These are phyloP conservation scores for Horisme vitalbata DNA, from an alignment of 2,888 invertebrate genomes.

Conservation along the genomic window DNA sequence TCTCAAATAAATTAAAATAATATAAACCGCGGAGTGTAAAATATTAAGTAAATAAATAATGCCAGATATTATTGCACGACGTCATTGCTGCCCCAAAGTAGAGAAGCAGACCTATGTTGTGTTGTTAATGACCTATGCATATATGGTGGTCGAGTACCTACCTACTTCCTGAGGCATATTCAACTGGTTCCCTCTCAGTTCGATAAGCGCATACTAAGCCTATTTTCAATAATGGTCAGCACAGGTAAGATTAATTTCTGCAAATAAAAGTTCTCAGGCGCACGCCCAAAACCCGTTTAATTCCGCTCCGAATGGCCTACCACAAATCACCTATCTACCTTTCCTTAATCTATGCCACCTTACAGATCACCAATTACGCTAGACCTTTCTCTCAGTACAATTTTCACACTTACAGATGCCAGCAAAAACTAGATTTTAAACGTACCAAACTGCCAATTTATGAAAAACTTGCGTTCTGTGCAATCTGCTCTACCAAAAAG, in stretches of 20 bases:
- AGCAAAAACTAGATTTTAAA: conserved; percentile 18
- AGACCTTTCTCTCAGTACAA: conserved; percentile 7
- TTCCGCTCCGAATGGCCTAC: conserved; percentile 20
- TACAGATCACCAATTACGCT: conserved; percentile 6
- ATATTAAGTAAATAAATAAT: too few species aligned
- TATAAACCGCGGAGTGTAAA: too few species aligned
- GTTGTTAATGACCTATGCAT: too few species aligned
- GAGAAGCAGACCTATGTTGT: too few species aligned
- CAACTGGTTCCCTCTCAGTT: too few species aligned
- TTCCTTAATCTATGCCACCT: conserved; percentile 26
- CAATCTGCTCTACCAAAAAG: conserved; percentile 1
- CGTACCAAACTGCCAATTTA: conserved; percentile 11
- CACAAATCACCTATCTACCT: conserved; percentile 27
- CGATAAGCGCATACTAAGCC: too few species aligned
- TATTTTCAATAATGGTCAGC: not conserved
- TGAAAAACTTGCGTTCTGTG: conserved; percentile 11
- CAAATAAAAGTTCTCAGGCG: conserved; percentile 22
- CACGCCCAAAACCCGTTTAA: conserved; percentile 22
- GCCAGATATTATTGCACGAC: too few species aligned
- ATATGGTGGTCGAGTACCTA: too few species aligned
- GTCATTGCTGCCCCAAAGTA: too few species aligned
- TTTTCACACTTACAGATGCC: conserved; percentile 3
- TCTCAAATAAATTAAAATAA: too few species aligned
- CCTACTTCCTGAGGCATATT: too few species aligned
- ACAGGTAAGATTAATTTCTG: conserved; percentile 4